Evolutionary conservation across 64 coral and sea anemone genomes (phyloP).

Genomic region (Pocillopora verrucosa): DNA sequence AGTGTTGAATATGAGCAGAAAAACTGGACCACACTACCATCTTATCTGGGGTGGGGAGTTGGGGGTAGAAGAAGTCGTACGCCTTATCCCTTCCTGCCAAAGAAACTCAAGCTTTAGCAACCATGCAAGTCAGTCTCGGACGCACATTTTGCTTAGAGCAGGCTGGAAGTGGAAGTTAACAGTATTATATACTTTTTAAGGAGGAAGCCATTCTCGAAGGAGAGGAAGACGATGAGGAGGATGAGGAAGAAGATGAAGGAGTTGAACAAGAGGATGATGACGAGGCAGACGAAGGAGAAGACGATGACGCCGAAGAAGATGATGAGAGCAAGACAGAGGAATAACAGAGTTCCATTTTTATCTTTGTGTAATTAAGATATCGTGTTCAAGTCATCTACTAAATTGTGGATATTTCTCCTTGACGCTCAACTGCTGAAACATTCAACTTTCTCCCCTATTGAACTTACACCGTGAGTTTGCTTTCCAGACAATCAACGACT

Average conservation of each 20-base stretch:
- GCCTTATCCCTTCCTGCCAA: too few species aligned
- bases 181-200: not conserved
- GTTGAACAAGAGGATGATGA: not conserved
- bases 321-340: slow-evolving; percentile 1
- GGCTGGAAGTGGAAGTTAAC: not conserved
- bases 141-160: not conserved
- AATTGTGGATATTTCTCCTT: not conserved
- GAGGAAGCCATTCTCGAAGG: slow-evolving; percentile 33
- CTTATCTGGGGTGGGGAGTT: too few species aligned
- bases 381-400: not conserved
- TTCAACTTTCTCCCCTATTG: not conserved
- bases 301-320: not conserved
- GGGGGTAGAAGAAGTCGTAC: too few species aligned
- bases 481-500: not conserved
- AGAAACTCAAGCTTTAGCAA: too few species aligned
- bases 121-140: too few species aligned
- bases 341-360: slow-evolving; percentile 1
- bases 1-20: too few species aligned
- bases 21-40: too few species aligned
- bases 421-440: not conserved
- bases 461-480: not conserved
- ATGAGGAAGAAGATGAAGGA: slow-evolving; percentile 37
- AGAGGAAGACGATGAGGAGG: slow-evolving; percentile 42
- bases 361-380: slow-evolving; percentile 42
- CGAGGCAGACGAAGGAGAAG: not conserved